Base-by-base conservation (phyloP, 2,888 invertebrate species). In the Allolobophora icterica region DNA sequence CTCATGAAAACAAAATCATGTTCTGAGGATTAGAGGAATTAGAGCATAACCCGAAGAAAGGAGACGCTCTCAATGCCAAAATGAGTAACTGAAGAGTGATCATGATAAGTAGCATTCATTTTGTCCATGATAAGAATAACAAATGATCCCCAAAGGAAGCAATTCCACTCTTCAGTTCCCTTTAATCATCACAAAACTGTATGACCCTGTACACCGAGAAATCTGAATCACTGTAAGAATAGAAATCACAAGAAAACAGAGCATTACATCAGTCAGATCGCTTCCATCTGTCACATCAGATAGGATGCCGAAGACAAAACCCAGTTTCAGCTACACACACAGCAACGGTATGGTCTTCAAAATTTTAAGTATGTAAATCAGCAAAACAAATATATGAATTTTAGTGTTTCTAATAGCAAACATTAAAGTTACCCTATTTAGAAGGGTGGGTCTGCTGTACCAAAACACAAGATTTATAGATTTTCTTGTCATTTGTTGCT, bases 211-310 rank as follows among this genome's bases (percentile, higher is more conserved):
- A 71, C 71, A 30, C 30, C n/a, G 71, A 30, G 71, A 71, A n/a
- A 71, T 71, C 71, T 71, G 71, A 71, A 71, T 71, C 71, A 71
- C 11, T 71, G 71, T n/a, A n/a, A 71, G n/a, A 71, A 71, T n/a
- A 71, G 71, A 71, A 71, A 71, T 71, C 8, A n/a, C 11, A n/a
- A 71, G 71, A 71, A 71, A 71, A 71, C n/a, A n/a, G 11, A n/a
- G 30, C 71, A 71, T 71, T 71, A n/a, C n/a, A n/a, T 71, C 71
- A 71, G 71, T 71, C 71, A n/a, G 71, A 71, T 71, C 30, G n/a
- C 71, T 71, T 71, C 71, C 71, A 71, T n/a, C 71, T 71, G 71
- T 71, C 71, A 71, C 71, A 71, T n/a, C 71, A 71, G 71, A n/a
- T 71, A 71, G 11, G 71, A 71, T n/a, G n/a, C 71, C 5, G n/a